Evolutionary conservation across 2,113 vertebrate species (phyloP).

Genomic region (Ardeotis arabs): DNA sequence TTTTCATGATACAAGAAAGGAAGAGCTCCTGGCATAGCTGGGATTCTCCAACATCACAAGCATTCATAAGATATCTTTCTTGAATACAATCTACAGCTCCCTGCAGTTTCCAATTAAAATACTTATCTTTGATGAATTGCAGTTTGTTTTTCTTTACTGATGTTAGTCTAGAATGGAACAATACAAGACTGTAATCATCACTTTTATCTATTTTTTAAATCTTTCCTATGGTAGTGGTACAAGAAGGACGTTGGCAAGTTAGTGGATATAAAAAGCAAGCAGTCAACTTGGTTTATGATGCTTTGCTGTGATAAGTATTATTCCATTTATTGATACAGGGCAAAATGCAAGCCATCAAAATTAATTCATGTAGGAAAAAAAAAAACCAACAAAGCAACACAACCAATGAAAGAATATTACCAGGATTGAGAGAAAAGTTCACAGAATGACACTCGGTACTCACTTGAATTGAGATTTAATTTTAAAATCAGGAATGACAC

Average conservation of each 20-base stretch:
- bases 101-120: constrained; percentile 2
- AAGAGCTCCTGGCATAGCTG: not conserved
- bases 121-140: not conserved
- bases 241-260: not conserved
- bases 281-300: not conserved
- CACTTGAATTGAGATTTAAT: not conserved
- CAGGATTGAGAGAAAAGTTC: not conserved
- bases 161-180: not conserved
- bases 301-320: not conserved
- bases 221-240: not conserved
- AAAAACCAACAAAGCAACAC: not conserved
- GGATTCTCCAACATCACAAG: not conserved
- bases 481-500: not conserved
- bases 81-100: not conserved
- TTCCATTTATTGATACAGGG: not conserved
- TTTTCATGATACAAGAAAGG: not conserved
- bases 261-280: not conserved
- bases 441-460: not conserved
- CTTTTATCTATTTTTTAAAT: not conserved
- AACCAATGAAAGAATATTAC: not conserved
- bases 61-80: not conserved
- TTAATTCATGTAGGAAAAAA: not conserved
- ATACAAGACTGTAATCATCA: not conserved
- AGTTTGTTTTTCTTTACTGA: constrained; percentile 25
- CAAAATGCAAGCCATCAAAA: not conserved